Percentiles rank a stretch among this genome's conserved stretches.
phyloP scores from a whole-genome alignment of 1,140 invertebrate species.

The Bombus picipes region DNA sequence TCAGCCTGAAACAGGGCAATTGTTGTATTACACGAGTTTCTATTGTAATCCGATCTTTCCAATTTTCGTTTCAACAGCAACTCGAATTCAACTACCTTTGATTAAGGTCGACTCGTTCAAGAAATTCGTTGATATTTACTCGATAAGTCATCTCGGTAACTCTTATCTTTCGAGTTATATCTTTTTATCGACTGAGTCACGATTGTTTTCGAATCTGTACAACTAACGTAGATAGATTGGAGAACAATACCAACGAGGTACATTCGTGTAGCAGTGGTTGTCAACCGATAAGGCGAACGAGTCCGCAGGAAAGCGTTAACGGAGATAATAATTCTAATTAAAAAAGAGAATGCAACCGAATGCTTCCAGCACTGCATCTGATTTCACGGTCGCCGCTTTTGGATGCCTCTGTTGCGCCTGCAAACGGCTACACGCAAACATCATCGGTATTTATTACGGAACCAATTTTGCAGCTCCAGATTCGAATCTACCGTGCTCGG shows the following conservation, averaged over 20 bases:
- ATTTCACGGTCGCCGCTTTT: constrained; percentile 36
- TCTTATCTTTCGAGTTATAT: too few relatives aligned
- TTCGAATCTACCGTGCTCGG: too few relatives aligned
- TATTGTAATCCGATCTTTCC: too few relatives aligned
- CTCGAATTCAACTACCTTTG: too few relatives aligned
- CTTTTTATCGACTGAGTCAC: too few relatives aligned
- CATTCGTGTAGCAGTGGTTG: background rate
- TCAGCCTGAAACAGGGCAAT: constrained; percentile 81
- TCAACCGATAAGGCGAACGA: background rate
- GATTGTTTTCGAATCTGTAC: too few relatives aligned
- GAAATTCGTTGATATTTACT: too few relatives aligned
- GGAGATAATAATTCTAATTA: constrained; percentile 37
- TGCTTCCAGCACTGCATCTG: constrained; percentile 23
- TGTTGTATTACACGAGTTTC: background rate
- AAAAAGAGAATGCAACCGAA: constrained; percentile 33
- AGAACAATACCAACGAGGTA: background rate
- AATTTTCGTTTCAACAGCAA: too few relatives aligned
- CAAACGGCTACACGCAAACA: background rate
- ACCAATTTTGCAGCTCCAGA: background rate
- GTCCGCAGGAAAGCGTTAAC: background rate
- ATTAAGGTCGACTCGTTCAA: too few relatives aligned
- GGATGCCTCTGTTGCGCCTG: background rate
- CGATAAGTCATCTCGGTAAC: too few relatives aligned
- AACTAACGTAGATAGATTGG: too few relatives aligned
- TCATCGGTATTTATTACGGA: background rate